Evolutionary conservation across 2,888 invertebrate genomes (phyloP).

Genomic region (Celastrina argiolus): DNA sequence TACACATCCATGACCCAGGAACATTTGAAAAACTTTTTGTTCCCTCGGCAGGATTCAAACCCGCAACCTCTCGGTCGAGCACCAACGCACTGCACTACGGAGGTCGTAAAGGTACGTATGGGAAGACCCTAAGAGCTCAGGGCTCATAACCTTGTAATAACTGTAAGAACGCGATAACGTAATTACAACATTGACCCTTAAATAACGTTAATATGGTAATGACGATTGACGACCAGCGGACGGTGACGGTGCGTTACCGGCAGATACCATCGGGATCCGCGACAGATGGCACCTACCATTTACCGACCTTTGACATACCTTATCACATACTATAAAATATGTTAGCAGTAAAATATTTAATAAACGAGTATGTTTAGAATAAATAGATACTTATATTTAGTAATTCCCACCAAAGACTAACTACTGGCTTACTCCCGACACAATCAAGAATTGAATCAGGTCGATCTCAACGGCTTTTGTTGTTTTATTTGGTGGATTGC

Average conservation of each 20-base stretch:
- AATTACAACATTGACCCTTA: conserved; percentile 36
- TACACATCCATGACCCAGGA: too few relatives aligned
- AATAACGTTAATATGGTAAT: conserved; percentile 50
- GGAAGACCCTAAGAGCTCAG: neutral
- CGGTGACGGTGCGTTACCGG: conserved; percentile 28
- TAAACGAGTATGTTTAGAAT: neutral
- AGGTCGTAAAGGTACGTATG: neutral
- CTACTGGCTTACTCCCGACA: too few relatives aligned
- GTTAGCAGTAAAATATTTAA: neutral
- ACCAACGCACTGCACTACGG: too few relatives aligned
- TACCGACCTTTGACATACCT: conserved; percentile 11
- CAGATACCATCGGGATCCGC: conserved; percentile 24
- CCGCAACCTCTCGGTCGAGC: too few relatives aligned
- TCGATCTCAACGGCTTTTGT: too few relatives aligned
- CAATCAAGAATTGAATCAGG: too few relatives aligned
- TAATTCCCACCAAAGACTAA: too few relatives aligned
- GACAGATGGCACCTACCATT: conserved; percentile 19
- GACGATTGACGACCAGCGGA: conserved; percentile 32
- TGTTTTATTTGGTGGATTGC: too few relatives aligned
- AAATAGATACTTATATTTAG: too few relatives aligned
- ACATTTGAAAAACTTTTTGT: too few relatives aligned
- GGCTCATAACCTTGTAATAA: neutral
- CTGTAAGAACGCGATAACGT: conserved; percentile 38
- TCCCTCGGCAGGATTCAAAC: too few relatives aligned
- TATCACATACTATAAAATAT: neutral